Percentiles rank a stretch among this genome's conserved stretches.
Conservation (phyloP, 2,113 vertebrate species). For the Ploceus nigricollis region DNA sequence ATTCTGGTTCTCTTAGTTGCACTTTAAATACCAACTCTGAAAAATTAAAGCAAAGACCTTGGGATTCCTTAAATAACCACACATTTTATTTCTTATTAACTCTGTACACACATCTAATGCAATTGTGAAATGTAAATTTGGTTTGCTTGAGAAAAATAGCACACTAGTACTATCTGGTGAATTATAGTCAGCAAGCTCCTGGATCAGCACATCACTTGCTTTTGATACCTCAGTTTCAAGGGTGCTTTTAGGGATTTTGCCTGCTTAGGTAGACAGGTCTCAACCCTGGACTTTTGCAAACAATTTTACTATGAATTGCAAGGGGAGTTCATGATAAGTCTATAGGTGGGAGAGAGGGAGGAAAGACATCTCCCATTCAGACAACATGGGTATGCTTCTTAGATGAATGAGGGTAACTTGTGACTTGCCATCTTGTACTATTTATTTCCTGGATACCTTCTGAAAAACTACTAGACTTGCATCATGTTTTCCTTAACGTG, state of each 20-base stretch:
- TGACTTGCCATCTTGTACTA: background rate
- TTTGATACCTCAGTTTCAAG: background rate
- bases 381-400: background rate
- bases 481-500: background rate
- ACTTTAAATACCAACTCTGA: conserved; percentile 10
- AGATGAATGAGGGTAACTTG: background rate
- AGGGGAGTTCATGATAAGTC: background rate
- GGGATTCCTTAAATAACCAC: background rate
- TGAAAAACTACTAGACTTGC: background rate
- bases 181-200: background rate
- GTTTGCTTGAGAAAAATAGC: background rate
- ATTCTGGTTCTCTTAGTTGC: background rate
- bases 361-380: background rate
- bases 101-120: background rate
- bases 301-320: background rate
- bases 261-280: background rate
- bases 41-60: background rate
- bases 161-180: background rate
- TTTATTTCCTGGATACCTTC: background rate
- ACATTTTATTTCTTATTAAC: conserved; percentile 29
- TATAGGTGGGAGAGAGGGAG: background rate
- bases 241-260: background rate
- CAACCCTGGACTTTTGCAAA: background rate
- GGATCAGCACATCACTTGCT: background rate
- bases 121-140: background rate